Base-by-base conservation (phyloP, 2,888 invertebrate genomes). In the Scrobipalpa atriplicella region DNA sequence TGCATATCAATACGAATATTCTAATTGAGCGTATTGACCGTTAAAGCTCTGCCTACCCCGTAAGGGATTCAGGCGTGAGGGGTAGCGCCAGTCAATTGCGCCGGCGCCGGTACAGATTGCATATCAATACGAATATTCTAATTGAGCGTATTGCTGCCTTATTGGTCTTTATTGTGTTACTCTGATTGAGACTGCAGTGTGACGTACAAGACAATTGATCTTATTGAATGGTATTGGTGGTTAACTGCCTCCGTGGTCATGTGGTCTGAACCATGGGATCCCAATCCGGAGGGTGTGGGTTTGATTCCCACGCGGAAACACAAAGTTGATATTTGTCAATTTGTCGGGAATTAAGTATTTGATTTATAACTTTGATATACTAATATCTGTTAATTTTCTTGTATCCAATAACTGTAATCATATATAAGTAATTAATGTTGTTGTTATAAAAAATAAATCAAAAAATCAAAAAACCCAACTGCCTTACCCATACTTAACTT, bases 161-260 rank as follows among this genome's bases (percentile, higher is more conserved):
- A 63, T 87, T 88, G 86, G 80, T 74, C 77, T 81, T 87, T 89
- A 89, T 90, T 89, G 78, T 78, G 81, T 88, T 88, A 88, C 72
- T n/a, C n/a, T 36, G 84, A 84, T 85, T 83, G 85, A 82, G 82
- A 77, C 78, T 72, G 74, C 71, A 73, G 66, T 69, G 64, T 67
- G 75, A 36, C 51, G 79, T 79, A 72, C 70, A 66, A 71, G 67
- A 64, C 72, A 72, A 72, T 75, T 71, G 74, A 68, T 70, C 70
- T 39, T n/a, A 62, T 62, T 62, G 62, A 13, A 21, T 47, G 36
- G 58, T 10, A 36, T 58, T 58, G 36, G 0, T 58, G 29, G 2
- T 36, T 43, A 11, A 43, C 11, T 41, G 41, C 11, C 1, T 1
- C 8, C 41, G 11, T 38, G 3, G 8, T 38, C 47, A 47, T n/a